These are phyloP conservation scores for Pseudorhombus dupliciocellatus DNA, from an alignment of 2,113 vertebrate genomes.

Conservation along the genomic window DNA sequence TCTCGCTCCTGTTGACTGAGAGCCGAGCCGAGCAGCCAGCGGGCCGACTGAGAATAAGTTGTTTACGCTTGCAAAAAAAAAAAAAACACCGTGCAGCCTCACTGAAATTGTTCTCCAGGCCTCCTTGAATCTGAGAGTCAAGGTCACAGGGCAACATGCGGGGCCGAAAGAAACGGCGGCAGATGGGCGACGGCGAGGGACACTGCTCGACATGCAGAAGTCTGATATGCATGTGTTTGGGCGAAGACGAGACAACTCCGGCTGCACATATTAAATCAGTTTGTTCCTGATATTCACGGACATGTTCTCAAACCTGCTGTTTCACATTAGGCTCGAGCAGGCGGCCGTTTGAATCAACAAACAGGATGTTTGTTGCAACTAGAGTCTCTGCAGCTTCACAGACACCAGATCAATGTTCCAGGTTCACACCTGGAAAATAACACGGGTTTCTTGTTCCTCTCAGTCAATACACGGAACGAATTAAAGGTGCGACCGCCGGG, in stretches of 20 bases:
- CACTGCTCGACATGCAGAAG: slow-evolving; percentile 17
- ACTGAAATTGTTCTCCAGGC: slow-evolving; percentile 45
- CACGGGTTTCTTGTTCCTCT: background rate
- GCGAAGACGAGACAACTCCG: background rate
- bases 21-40: slow-evolving; percentile 53
- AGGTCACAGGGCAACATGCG: slow-evolving; percentile 57
- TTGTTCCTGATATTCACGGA: slow-evolving; percentile 29
- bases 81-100: slow-evolving; percentile 40
- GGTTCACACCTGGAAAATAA: background rate
- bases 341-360: background rate
- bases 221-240: background rate
- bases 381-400: background rate
- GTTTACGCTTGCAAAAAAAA: slow-evolving; percentile 74
- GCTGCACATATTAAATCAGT: background rate
- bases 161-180: slow-evolving; percentile 17
- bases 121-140: slow-evolving; percentile 38
- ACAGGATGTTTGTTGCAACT: background rate
- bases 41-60: slow-evolving; percentile 67
- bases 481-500: background rate
- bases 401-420: no score
- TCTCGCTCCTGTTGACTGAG: slow-evolving; percentile 64
- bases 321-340: slow-evolving; percentile 1
- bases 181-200: background rate
- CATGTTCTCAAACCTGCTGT: slow-evolving; percentile 28
- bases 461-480: background rate